A percentile compares a stretch with the other conserved stretches of the same genome.
phyloP scores from a whole-genome alignment of 2,797 vertebrate genomes.

The Antrozous pallidus region DNA sequence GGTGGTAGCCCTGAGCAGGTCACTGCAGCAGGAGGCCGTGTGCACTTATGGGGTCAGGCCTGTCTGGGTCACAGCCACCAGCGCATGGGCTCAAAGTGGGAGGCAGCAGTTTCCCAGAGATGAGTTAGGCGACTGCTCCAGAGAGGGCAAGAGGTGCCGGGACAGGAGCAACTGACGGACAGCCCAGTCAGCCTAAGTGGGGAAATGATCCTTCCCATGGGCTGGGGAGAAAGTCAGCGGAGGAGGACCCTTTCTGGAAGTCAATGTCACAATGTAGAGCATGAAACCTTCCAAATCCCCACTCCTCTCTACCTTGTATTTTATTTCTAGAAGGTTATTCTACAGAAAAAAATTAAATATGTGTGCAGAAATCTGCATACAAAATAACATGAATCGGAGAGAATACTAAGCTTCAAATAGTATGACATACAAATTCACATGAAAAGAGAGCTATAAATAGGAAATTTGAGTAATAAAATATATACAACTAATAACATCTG shows the following conservation, averaged over 20 bases:
- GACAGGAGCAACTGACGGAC: background rate
- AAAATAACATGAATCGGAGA: background rate
- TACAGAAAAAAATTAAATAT: background rate
- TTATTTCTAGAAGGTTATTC: background rate
- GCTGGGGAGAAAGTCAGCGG: background rate
- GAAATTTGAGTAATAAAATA: background rate
- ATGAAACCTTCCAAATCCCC: background rate
- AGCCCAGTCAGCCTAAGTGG: too few species aligned
- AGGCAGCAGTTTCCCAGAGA: background rate
- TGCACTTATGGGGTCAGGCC: too few species aligned
- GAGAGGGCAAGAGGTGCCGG: background rate
- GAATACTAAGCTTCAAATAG: background rate
- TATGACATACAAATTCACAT: background rate
- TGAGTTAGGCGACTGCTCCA: background rate
- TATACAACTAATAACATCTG: background rate
- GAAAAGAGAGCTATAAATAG: background rate
- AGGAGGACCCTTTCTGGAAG: background rate
- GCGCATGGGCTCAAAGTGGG: too few species aligned
- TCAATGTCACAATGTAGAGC: background rate
- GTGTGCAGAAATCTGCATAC: background rate
- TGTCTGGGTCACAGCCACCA: too few species aligned
- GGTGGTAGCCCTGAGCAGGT: too few species aligned
- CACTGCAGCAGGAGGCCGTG: too few species aligned
- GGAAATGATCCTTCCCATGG: background rate
- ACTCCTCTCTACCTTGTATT: background rate